Conservation (phyloP, 2,113 vertebrate species). For the Peucedramus taeniatus region DNA sequence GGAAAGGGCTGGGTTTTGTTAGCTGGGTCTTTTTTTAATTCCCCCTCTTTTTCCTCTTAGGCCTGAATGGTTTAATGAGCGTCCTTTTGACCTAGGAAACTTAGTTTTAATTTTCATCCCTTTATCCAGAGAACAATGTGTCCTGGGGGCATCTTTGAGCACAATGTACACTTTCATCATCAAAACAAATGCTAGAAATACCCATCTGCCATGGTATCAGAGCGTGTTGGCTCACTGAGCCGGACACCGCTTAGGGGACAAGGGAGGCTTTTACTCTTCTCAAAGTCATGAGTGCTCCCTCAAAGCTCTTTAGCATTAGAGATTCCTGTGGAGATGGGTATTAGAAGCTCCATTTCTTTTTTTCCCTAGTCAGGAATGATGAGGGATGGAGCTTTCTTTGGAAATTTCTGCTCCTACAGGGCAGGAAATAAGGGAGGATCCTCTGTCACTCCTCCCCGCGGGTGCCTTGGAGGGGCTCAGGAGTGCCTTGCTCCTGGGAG, state of each 20-base stretch:
- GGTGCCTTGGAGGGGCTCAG: not conserved
- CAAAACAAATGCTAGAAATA: conserved; percentile 63
- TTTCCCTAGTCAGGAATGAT: not conserved
- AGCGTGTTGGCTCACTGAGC: conserved; percentile 55
- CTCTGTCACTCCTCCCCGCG: not conserved
- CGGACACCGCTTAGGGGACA: conserved; percentile 44
- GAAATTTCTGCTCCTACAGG: not conserved
- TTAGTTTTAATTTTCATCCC: conserved; percentile 51
- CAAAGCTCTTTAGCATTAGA: conserved; percentile 49
- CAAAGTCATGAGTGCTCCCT: conserved; percentile 48
- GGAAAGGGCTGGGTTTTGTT: not conserved
- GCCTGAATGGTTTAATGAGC: not conserved
- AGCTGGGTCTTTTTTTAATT: not conserved
- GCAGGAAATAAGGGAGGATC: not conserved
- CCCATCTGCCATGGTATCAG: conserved; percentile 53
- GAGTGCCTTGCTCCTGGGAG: accelerated
- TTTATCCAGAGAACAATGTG: conserved; percentile 57
- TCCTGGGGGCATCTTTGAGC: conserved; percentile 65
- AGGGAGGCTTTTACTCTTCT: conserved; percentile 57
- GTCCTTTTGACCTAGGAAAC: conserved; percentile 60
- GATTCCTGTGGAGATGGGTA: not conserved
- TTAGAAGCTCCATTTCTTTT: not conserved
- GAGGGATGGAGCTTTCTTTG: not conserved
- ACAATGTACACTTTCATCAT: conserved; percentile 61
- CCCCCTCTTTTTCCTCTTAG: not conserved